A percentile compares a stretch with the other conserved stretches of the same genome.
Conservation (phyloP, 2,113 vertebrate species). For the Silurus asotus region DNA sequence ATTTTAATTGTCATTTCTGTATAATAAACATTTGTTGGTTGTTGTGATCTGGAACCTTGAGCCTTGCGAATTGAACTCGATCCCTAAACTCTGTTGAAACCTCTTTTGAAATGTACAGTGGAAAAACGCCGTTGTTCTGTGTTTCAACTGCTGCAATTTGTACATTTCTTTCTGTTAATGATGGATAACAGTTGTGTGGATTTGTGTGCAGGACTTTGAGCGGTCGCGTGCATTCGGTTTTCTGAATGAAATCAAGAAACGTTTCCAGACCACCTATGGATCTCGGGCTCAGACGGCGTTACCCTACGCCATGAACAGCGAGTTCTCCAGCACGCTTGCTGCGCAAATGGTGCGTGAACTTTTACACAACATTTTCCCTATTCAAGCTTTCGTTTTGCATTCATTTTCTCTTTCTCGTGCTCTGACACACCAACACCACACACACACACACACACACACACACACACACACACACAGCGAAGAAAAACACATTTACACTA, state of each 20-base stretch:
- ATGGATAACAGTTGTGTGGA: neutral
- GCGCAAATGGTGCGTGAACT: slow-evolving; percentile 86
- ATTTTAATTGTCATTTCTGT: neutral
- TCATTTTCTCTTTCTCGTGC: neutral
- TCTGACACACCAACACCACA: neutral
- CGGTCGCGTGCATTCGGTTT: slow-evolving; percentile 93
- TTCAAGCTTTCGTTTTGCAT: neutral
- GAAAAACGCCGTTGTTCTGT: neutral
- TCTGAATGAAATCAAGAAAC: slow-evolving; percentile 92
- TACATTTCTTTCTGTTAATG: neutral
- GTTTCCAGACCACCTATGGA: slow-evolving; percentile 96
- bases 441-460: neutral
- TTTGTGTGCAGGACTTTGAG: slow-evolving; percentile 85
- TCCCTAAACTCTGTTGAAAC: neutral
- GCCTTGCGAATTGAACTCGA: too few species aligned
- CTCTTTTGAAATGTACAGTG: neutral
- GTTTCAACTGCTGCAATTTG: too few species aligned
- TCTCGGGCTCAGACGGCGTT: slow-evolving; percentile 94
- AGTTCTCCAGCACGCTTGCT: slow-evolving; percentile 92
- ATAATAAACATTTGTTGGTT: neutral
- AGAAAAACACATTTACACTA: neutral
- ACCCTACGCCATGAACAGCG: slow-evolving; percentile 98
- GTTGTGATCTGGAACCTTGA: neutral
- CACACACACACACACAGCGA: neutral
- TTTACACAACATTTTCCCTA: neutral